Base-by-base conservation (phyloP, 2,888 invertebrate species). In the Rhynchonema sp. region DNA sequence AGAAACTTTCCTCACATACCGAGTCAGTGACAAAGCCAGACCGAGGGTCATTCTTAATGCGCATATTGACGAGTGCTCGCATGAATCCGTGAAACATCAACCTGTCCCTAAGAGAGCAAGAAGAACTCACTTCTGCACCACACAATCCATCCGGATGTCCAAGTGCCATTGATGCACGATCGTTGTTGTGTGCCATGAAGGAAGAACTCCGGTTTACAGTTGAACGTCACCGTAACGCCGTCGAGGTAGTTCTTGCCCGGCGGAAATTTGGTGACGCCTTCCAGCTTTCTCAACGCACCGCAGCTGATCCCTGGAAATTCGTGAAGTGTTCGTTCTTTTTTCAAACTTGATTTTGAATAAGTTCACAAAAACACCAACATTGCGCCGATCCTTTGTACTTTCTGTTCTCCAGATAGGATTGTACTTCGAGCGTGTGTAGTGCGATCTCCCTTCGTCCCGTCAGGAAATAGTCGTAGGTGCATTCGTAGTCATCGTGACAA, bases 101-200 rank as follows among this genome's bases (percentile, higher is more conserved):
- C n/a, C n/a, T n/a, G n/a, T n/a, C n/a, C n/a, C n/a, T n/a, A n/a
- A n/a, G n/a, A n/a, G n/a, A n/a, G n/a, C n/a, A n/a, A n/a, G n/a
- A n/a, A n/a, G n/a, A n/a, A 63, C 66, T 64, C 38, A 67, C 66
- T 53, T 65, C 66, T 61, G 61, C 67, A 67, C 67, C 67, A 67
- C 1, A 64, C 67, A 60, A 64, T 65, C 67, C 67, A 67, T 17
- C 67, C 67, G 23, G 68, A 67, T 17, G 63, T 65, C 67, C 67
- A 67, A 2, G 66, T 66, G 25, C 67, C 67, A 53, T 67, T 68
- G 20, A 65, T 57, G 57, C 67, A 66, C 23, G 62, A 63, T 23
- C 66, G 30, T 46, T 66, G 65, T 28, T 58, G 59, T 2, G 63
- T 62, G 30, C 67, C 67, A 57, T 67, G 67, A 17, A 67, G 60